A percentile compares a stretch with the other conserved stretches of the same genome.
These are phyloP conservation scores for Disparrhopalites patrizii DNA, from an alignment of 2,888 invertebrate species.

Conservation along the genomic window DNA sequence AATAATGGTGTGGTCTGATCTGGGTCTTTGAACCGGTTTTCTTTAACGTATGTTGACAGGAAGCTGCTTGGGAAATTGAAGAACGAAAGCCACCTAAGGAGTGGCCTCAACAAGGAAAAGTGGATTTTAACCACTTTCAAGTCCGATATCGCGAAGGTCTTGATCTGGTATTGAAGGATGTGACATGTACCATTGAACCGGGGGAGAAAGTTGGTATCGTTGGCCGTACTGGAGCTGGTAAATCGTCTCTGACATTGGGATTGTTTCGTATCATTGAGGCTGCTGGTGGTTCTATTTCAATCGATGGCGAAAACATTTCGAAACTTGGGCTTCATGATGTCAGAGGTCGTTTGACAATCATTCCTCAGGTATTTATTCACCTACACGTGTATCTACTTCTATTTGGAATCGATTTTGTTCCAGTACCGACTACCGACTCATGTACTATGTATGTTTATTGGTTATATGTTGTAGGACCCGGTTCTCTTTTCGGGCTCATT, in stretches of 20 bases:
- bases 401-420: no score
- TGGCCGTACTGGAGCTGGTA: conserved; percentile 61
- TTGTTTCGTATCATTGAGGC: conserved; percentile 89
- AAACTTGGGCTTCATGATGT: conserved; percentile 79
- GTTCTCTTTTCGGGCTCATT: conserved; percentile 10
- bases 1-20: no score
- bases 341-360: conserved; percentile 78
- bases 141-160: conserved; percentile 81
- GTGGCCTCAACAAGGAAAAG: conserved; percentile 79
- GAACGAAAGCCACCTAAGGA: conserved; percentile 60
- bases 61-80: conserved; percentile 70
- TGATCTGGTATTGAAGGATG: conserved; percentile 76
- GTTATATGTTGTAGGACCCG: neutral
- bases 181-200: conserved; percentile 71
- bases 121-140: conserved; percentile 74
- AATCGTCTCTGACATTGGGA: conserved; percentile 81
- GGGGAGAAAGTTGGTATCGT: conserved; percentile 65
- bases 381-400: no score
- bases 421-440: no score
- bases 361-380: no score
- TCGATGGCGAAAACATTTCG: conserved; percentile 78
- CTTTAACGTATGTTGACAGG: conserved; percentile 56
- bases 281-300: conserved; percentile 71
- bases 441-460: no score
- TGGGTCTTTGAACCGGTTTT: neutral